Evolutionary conservation across 2,888 invertebrate species (phyloP).

Genomic region (Agrilus cyanescens): DNA sequence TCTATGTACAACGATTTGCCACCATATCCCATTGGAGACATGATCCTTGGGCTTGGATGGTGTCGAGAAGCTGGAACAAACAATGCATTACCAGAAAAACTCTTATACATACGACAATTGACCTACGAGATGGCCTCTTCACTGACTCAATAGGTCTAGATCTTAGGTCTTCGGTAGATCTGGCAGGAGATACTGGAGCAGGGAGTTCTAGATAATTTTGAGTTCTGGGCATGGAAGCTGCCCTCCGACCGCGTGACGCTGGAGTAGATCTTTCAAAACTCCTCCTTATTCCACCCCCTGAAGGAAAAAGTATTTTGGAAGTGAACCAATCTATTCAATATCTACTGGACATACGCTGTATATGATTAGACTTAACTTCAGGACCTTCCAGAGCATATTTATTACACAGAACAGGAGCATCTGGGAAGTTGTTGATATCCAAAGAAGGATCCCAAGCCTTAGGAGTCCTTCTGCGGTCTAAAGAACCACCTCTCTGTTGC

Average conservation of each 20-base stretch:
- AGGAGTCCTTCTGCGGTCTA: conserved; percentile 27
- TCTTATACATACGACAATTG: not conserved
- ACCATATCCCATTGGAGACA: conserved; percentile 57
- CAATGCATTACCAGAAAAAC: not conserved
- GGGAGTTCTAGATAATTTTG: conserved; percentile 27
- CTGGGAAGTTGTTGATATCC: conserved; percentile 33
- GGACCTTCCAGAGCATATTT: conserved; percentile 51
- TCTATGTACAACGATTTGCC: conserved; percentile 48
- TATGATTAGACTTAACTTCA: conserved; percentile 27
- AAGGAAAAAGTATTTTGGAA: not conserved
- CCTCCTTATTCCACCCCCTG: conserved; percentile 12
- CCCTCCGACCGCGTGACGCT: conserved; percentile 16
- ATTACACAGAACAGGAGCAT: conserved; percentile 56
- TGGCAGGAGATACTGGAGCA: conserved; percentile 21
- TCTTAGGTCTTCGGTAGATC: conserved; percentile 16
- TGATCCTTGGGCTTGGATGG: conserved; percentile 45
- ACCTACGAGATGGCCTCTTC: conserved; percentile 9
- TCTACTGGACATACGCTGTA: conserved; percentile 21
- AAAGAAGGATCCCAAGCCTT: conserved; percentile 26
- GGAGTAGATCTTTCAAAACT: conserved; percentile 8
- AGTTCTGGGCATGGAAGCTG: conserved; percentile 24
- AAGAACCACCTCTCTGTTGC: conserved; percentile 24
- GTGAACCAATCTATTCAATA: no score
- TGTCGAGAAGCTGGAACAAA: conserved; percentile 27
- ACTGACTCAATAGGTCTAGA: not conserved